Base-by-base conservation (phyloP, 2,113 vertebrate species). In the Megaceryle torquata region DNA sequence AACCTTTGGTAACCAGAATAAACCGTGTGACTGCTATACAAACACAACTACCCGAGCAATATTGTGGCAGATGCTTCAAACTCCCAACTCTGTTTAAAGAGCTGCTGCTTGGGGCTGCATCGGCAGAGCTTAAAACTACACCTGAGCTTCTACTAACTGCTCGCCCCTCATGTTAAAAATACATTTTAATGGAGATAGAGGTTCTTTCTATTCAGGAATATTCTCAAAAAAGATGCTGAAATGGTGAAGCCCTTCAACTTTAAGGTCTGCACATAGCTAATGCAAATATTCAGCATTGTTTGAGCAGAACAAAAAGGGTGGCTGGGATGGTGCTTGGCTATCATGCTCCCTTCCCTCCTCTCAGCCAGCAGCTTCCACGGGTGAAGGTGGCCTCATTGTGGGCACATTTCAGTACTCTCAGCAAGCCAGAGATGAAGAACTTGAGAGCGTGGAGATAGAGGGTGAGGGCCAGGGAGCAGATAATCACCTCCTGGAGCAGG, bases 161-260 rank as follows among this genome's bases (percentile, higher is more conserved):
- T 61, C 63, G 50, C 6, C 14, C 46, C 37, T 70, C 46, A 15
- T 24, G 35, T 74, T 9, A 26, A 41, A 64, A 61, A 3, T 2
- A 15, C 8, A 2, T 37, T 37, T 53, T 48, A 39, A 56, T 11
- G 25, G 82, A 65, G 22, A 3, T 17, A 24, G 64, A 80, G 5
- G 29, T 28, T 35, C 9, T 35, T 74, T 4, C 26, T n/a, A 3
- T 4, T 46, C 15, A n/a, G 5, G 43, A 81, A 46, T 31, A 10
- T 3, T 48, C 60, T 56, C 53, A 25, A 19, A 11, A 11, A 59
- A 51, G 59, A 18, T 0, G 4, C 14, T 1, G 3, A 11, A 56
- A 53, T 5, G 33, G 64, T 22, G 64, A 14, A 83, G 39, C 46
- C 37, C 71, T 88, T 75, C 16, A 69, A 50, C 56, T 43, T 53